Conservation (phyloP, 2,888 invertebrate species). For the Omphaloscelis lunosa region DNA sequence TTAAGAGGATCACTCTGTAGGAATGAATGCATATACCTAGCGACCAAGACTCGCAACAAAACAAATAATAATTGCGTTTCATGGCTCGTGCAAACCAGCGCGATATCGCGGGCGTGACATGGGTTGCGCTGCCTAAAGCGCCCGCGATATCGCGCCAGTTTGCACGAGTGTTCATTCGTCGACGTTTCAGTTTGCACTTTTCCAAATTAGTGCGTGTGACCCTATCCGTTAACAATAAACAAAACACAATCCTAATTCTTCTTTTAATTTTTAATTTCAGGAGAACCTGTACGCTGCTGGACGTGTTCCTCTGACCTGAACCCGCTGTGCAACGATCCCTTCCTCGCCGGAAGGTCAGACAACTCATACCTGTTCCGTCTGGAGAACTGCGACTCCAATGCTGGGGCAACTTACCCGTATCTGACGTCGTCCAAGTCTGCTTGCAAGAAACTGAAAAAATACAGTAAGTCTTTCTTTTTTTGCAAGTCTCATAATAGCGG, state of each 20-base stretch:
- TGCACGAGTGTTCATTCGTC: too few species aligned
- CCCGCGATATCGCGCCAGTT: too few species aligned
- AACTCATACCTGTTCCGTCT: slow-evolving; percentile 85
- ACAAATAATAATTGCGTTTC: too few species aligned
- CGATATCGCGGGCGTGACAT: too few species aligned
- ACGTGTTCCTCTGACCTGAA: slow-evolving; percentile 94
- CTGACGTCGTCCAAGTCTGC: slow-evolving; percentile 90
- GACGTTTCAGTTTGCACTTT: background rate
- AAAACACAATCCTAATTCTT: slow-evolving; percentile 12
- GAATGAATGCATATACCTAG: background rate
- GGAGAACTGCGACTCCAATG: slow-evolving; percentile 88
- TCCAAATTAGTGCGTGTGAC: background rate
- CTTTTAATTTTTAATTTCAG: slow-evolving; percentile 83
- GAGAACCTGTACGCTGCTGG: slow-evolving; percentile 93
- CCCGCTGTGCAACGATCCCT: slow-evolving; percentile 93
- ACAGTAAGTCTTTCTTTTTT: slow-evolving; percentile 89
- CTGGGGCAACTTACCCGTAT: slow-evolving; percentile 87
- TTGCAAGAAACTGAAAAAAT: slow-evolving; percentile 94
- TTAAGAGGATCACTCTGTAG: background rate
- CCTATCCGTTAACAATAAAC: background rate
- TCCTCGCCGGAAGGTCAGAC: slow-evolving; percentile 90
- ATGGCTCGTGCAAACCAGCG: too few species aligned
- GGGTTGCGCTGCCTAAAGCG: too few species aligned
- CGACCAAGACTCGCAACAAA: too few species aligned
- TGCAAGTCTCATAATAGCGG: background rate